Conservation (phyloP, 2,113 vertebrate species). For the Heterocephalus glaber region DNA sequence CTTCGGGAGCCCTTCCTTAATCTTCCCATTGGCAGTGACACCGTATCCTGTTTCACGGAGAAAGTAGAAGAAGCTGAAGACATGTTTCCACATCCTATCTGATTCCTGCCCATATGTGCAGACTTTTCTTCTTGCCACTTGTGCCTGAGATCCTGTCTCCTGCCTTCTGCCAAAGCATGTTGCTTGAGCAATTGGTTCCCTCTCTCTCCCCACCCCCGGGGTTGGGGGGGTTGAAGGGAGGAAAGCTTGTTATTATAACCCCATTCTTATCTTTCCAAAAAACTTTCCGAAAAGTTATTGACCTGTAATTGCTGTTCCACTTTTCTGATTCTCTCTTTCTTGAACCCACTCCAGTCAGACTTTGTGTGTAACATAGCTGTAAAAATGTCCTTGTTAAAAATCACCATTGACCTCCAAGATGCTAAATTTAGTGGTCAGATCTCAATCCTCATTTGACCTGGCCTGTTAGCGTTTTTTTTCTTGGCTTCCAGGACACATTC, state of each 20-base stretch:
- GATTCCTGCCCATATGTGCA: rapidly evolving
- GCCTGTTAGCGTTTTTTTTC: not conserved
- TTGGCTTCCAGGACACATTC: not conserved
- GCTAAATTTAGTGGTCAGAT: not conserved
- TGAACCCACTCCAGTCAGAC: rapidly evolving
- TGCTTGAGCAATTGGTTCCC: not conserved
- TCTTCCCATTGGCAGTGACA: not conserved
- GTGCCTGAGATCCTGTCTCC: not conserved
- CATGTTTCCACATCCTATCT: not conserved
- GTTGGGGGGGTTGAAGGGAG: not conserved
- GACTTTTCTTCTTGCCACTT: not conserved
- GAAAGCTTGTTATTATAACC: rapidly evolving
- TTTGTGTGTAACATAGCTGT: not conserved
- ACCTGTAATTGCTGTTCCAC: not conserved
- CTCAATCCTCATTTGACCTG: not conserved
- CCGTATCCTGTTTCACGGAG: not conserved
- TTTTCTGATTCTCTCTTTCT: not conserved
- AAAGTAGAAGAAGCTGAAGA: not conserved
- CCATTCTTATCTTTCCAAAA: not conserved
- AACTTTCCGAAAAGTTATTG: not conserved
- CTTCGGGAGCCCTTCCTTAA: not conserved
- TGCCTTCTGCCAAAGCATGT: not conserved
- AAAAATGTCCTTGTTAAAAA: not conserved
- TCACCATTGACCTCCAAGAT: not conserved
- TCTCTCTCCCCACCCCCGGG: no score